Evolutionary conservation across 2,113 vertebrate species (phyloP).

Genomic region (Glaucomys volans): DNA sequence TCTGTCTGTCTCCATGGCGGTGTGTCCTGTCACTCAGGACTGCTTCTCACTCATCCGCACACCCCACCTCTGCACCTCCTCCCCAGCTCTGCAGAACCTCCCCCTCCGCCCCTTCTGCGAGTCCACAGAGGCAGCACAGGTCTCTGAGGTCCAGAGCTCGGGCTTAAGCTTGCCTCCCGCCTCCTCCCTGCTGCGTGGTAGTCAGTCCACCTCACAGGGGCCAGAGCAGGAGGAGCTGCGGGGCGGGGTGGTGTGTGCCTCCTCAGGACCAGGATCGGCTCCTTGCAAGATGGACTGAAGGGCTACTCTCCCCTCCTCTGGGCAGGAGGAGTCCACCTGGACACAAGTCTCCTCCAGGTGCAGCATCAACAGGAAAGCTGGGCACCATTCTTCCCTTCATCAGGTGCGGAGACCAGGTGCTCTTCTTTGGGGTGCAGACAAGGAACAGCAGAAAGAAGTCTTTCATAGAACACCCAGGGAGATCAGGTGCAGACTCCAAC

Average conservation of each 20-base stretch:
- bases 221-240: background rate
- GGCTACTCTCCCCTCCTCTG: fast-evolving
- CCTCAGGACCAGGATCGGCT: background rate
- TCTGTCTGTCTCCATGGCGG: no score
- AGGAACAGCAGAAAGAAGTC: background rate
- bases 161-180: background rate
- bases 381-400: no score
- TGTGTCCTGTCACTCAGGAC: no score
- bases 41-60: no score
- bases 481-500: background rate
- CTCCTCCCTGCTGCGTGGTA: background rate
- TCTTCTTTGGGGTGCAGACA: background rate
- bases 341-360: background rate
- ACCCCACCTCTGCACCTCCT: no score
- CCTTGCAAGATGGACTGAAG: background rate
- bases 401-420: background rate
- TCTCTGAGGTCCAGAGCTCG: slow-evolving; percentile 5
- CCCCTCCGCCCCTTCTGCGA: background rate
- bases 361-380: background rate
- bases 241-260: fast-evolving
- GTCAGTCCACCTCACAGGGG: background rate
- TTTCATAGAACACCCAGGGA: no score
- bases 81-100: background rate
- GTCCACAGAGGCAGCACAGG: background rate
- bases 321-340: background rate